Evolutionary conservation across 2,113 vertebrate genomes (phyloP), one percentile per base, ranked within the genome.

Genomic region (Xenopus laevis): DNA sequence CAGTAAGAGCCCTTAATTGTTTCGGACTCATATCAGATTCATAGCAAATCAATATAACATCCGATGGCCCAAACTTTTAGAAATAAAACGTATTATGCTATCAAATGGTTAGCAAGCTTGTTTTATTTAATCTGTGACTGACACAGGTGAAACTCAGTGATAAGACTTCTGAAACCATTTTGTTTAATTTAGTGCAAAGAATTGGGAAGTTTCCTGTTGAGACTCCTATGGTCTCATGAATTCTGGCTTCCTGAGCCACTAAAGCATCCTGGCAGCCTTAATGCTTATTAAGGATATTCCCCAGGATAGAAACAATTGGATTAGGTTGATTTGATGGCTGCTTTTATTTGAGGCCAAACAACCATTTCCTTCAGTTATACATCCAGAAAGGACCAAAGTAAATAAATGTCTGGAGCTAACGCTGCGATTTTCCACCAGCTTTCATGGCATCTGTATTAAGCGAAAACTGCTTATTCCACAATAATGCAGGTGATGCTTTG

Each of bases 121-220:
- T 75, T 75, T 74, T 74, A 16, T 27, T 18, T 21, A 62, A 13
- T 18, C 57, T 62, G 23, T n/a, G n/a, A 30, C 65, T 53, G 65
- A 61, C 65, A 52, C 65, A 75, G 72, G 72, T 75, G 65, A 68
- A 61, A 62, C 30, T 60, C 17, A 8, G 57, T 62, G 72, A 75
- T 68, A 75, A 68, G 72, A 60, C 53, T 59, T 53, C 30, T n/a
- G 52, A 45, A 75, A 55, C 15, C 5, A 3, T 27, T 52, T 68
- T 75, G 47, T 75, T 68, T 68, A 53, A 62, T 62, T 40, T 74
- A 67, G 52, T 40, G 33, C 33, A 40, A 40, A 40, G 33, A 40
- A 40, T 40, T 40, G 33, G 5, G 33, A 40, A 40, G 33, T 40
- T 68, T 74, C 72, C 72, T 74, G 72, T 52, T 50, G 21, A 23